Evolutionary conservation across 2,113 vertebrate species (phyloP), one percentile per base, ranked within the genome.

Genomic region (Microtus montanus): DNA sequence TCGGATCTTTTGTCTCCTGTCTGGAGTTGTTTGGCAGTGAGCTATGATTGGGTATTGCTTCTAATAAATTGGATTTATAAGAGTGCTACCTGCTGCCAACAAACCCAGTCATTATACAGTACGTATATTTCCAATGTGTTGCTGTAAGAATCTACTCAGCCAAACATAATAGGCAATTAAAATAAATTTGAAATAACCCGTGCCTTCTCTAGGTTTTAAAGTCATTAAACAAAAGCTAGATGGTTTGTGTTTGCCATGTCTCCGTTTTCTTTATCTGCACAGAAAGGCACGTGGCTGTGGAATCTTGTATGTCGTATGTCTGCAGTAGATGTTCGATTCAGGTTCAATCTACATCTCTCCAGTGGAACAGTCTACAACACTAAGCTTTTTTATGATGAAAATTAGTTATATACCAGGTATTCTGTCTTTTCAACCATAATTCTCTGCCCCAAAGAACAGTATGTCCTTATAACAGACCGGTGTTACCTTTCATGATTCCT

Each of bases 101-200:
- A 77, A 96, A 58, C 93, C 87, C 85, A 93, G 78, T 92, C 84
- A 74, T 96, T 95, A 95, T 91, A 82, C 83, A 95, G 70, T 85
- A 14, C 82, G 90, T 94, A 61, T 89, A 84, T 95, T 96, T 97
- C 90, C 88, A 96, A 47, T 91, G 47, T 38, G 70, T 64, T 82
- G 68, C 86, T 96, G n/a, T 78, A 90, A 97, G 94, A 95, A 85
- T 91, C 77, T 94, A 95, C 73, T 93, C 95, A 96, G 92, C 96
- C 84, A 96, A 93, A 98, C 91, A 95, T 96, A 98, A 90, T 95
- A 78, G 92, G 13, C 74, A 90, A 63, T 93, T 97, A 97, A 97
- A 97, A 95, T 94, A 91, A 73, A 96, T 97, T 96, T 96, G 74
- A 95, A 94, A 70, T 96, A 96, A 80, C 54, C n/a, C 19, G 7